Base-by-base conservation (phyloP, 2,888 invertebrate genomes). In the Dryadula phaetusa region DNA sequence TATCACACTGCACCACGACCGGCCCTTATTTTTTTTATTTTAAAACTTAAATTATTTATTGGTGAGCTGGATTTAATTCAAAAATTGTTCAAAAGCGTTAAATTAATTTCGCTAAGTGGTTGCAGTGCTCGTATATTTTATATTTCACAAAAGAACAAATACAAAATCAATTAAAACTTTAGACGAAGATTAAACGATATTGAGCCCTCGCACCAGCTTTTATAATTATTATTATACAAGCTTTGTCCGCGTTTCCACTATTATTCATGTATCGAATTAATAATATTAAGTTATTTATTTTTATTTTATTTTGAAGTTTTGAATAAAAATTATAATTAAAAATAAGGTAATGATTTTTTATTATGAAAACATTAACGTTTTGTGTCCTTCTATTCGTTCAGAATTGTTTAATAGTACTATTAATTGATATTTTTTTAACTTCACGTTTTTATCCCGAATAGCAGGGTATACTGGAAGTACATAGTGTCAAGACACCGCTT, bases 151-250 rank as follows among this genome's bases (percentile, higher is more conserved):
- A 54, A 22, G 37, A 37, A 37, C 22, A 37, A 54, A 54, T 54
- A 37, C 20, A 37, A 37, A 54, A 54, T 37, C 54, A 54, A 54
- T 54, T 54, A 54, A 54, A 54, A 54, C 37, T 54, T 54, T 37
- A 22, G 14, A 37, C 37, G 14, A n/a, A 34, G 32, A 54, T 54
- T 54, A 34, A 34, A 8, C 54, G 37, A 22, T 54, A 54, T 54
- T 20, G 37, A 54, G n/a, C n/a, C 37, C 54, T 22, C 22, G n/a
- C 54, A 20, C 14, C n/a, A 20, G 54, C 37, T 53, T 53, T 53
- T 18, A 20, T 18, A 14, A 34, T 34, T 14, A 53, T 34, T 3
- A 46, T 22, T 10, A 46, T 46, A 46, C 46, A 22, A 46, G 3
- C 46, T 40, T 40, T 40, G 40, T 4, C 40, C 40, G 40, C n/a